Evolutionary conservation across 2,113 vertebrate species (phyloP).

Genomic region (Murina feae): DNA sequence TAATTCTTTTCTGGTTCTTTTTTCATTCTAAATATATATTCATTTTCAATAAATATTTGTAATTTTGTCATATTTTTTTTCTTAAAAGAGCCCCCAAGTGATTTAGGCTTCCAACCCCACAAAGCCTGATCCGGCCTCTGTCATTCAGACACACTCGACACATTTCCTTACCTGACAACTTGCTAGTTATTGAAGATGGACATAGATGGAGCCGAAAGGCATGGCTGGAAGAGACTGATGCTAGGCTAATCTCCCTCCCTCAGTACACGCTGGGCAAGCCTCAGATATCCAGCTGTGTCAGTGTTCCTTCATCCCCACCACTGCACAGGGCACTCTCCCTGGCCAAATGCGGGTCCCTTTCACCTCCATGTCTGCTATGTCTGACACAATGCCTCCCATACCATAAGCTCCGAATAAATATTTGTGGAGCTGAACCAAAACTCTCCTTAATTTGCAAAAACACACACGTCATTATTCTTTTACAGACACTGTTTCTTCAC

Average conservation of each 20-base stretch:
- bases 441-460: not conserved
- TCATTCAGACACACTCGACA: not conserved
- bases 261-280: no score
- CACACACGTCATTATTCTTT: not conserved
- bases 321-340: not conserved
- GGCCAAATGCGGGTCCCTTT: not conserved
- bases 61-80: not conserved
- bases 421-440: not conserved
- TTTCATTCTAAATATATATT: not conserved
- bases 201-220: fast-evolving
- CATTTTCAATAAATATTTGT: not conserved
- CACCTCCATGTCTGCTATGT: not conserved
- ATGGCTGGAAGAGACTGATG: not conserved
- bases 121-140: not conserved
- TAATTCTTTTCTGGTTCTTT: not conserved
- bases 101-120: not conserved
- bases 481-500: not conserved
- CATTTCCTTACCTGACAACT: not conserved
- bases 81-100: not conserved
- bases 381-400: not conserved
- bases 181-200: not conserved
- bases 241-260: not conserved
- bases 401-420: not conserved
- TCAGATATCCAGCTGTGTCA: not conserved
- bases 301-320: no score